Conservation (phyloP, 2,888 invertebrate species). For the Apeira syringaria region DNA sequence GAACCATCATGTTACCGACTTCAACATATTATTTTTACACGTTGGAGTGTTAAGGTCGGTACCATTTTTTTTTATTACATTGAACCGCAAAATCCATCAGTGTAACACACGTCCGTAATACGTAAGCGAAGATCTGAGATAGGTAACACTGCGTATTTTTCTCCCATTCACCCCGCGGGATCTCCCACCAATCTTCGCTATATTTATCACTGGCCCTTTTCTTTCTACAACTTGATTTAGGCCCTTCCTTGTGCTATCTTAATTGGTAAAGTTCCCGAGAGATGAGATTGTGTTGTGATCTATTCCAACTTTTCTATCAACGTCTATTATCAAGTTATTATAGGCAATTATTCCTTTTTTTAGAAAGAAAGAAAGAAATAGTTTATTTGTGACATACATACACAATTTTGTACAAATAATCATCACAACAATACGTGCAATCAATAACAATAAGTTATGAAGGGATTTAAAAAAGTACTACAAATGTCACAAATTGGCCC, state of each 20-base stretch:
- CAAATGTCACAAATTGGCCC: too few species aligned
- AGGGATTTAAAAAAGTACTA: too few species aligned
- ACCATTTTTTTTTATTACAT: too few species aligned
- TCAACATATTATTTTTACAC: too few species aligned
- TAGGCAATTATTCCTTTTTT: too few species aligned
- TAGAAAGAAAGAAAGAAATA: too few species aligned
- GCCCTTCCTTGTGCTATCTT: constrained; percentile 58
- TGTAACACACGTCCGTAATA: constrained; percentile 41
- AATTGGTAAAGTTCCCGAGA: constrained; percentile 66
- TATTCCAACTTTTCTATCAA: constrained; percentile 21
- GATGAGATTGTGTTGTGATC: constrained; percentile 46
- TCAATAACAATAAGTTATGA: too few species aligned
- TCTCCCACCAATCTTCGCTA: constrained; percentile 53
- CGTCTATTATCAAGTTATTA: background rate
- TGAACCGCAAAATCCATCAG: constrained; percentile 18
- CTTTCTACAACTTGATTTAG: constrained; percentile 71
- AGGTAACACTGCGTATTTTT: constrained; percentile 68
- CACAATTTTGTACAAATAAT: too few species aligned
- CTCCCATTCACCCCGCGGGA: constrained; percentile 60
- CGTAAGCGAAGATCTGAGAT: constrained; percentile 58
- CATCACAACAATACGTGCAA: too few species aligned
- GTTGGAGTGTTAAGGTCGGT: too few species aligned
- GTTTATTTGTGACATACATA: too few species aligned
- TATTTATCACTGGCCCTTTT: constrained; percentile 71
- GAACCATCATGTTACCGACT: too few species aligned